Evolutionary conservation across 2,888 invertebrate species (phyloP).

Genomic region (Nebria salina): DNA sequence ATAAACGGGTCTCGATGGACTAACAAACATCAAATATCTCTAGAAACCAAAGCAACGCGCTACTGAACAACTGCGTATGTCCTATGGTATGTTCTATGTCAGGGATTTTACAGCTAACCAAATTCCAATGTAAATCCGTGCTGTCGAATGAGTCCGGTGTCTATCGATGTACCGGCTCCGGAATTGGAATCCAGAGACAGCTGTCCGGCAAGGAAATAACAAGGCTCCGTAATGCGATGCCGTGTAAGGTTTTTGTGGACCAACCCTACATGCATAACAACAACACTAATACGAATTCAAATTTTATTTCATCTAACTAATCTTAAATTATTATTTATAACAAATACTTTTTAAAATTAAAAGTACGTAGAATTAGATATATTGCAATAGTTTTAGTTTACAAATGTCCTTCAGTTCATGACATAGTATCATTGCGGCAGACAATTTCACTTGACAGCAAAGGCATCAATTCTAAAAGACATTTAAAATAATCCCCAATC

Average conservation of each 20-base stretch:
- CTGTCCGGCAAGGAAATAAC: slow-evolving; percentile 42
- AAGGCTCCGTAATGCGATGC: slow-evolving; percentile 13
- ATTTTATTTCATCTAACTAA: neutral
- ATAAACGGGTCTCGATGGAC: slow-evolving; percentile 15
- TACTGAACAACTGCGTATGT: slow-evolving; percentile 5
- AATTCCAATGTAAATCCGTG: slow-evolving; percentile 46
- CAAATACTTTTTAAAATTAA: too few species aligned
- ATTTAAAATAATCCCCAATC: slow-evolving; percentile 57
- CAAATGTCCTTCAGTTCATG: neutral
- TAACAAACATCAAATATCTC: slow-evolving; percentile 4
- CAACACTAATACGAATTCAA: neutral
- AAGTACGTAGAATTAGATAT: too few species aligned
- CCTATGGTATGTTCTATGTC: slow-evolving; percentile 12
- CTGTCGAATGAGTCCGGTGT: slow-evolving; percentile 33
- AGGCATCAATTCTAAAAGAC: slow-evolving; percentile 30
- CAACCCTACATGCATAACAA: slow-evolving; percentile 2
- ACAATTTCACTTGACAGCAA: neutral
- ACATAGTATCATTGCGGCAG: neutral
- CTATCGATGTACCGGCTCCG: slow-evolving; percentile 15
- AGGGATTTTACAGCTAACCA: slow-evolving; percentile 32
- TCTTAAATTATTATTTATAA: too few species aligned
- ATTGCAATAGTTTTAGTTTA: too few species aligned
- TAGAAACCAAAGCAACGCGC: neutral
- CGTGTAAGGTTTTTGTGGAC: neutral
- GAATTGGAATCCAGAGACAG: slow-evolving; percentile 41